These are phyloP conservation scores for Helicoverpa assulta DNA, from an alignment of 2,888 invertebrate genomes.

Conservation along the genomic window DNA sequence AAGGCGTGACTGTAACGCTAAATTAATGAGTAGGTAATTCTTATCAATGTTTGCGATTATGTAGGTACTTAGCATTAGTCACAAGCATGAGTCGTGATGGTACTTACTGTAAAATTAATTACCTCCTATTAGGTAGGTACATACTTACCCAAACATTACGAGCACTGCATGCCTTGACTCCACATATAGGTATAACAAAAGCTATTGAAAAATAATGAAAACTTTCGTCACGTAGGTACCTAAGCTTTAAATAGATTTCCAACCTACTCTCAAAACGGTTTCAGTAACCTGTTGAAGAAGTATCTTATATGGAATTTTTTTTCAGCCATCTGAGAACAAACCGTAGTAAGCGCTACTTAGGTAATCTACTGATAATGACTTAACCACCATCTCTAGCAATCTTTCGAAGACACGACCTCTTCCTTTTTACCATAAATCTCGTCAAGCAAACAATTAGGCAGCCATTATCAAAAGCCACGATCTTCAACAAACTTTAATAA, in stretches of 20 bases:
- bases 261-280: too few species aligned
- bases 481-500: constrained; percentile 47
- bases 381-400: background rate
- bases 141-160: too few species aligned
- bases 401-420: background rate
- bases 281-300: too few species aligned
- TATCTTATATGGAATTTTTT: too few species aligned
- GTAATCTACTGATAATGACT: background rate
- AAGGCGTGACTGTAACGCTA: background rate
- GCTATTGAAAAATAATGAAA: too few species aligned
- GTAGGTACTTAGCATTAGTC: background rate
- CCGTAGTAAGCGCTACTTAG: background rate
- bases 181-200: too few species aligned
- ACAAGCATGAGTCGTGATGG: background rate
- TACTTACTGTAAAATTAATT: too few species aligned
- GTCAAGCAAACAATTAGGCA: constrained; percentile 16
- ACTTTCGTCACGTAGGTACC: too few species aligned
- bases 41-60: background rate
- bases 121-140: too few species aligned
- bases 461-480: constrained; percentile 40
- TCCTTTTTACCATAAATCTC: background rate
- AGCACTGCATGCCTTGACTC: too few species aligned
- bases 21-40: background rate
- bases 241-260: too few species aligned
- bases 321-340: background rate